Evolutionary conservation across 2,888 invertebrate species (phyloP).

Genomic region (Ennomos fuscantarius): DNA sequence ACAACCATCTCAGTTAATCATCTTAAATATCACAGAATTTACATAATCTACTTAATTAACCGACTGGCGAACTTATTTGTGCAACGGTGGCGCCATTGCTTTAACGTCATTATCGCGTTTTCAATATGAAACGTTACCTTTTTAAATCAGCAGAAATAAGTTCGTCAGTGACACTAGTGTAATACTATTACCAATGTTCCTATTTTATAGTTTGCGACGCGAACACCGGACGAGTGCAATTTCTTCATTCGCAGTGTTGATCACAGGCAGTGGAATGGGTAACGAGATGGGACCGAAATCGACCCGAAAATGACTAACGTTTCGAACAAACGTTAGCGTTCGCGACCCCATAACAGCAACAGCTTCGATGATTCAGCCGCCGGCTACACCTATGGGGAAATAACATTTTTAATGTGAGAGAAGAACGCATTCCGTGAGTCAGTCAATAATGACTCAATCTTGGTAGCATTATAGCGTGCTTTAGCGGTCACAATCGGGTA

Average conservation of each 20-base stretch:
- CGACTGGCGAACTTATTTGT: conserved; percentile 31
- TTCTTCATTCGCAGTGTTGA: conserved; percentile 70
- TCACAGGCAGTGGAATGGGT: conserved; percentile 79
- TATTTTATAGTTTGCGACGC: conserved; percentile 66
- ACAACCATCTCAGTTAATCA: conserved; percentile 62
- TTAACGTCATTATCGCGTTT: conserved; percentile 1
- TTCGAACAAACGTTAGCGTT: conserved; percentile 23
- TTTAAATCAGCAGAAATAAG: not conserved
- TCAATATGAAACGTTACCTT: conserved; percentile 10
- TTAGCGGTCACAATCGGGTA: conserved; percentile 57
- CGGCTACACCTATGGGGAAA: conserved; percentile 72
- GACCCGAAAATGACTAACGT: conserved; percentile 25
- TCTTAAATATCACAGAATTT: conserved; percentile 80
- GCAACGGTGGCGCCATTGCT: not conserved
- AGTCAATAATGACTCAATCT: conserved; percentile 66
- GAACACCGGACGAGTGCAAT: conserved; percentile 77
- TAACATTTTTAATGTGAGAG: conserved; percentile 56
- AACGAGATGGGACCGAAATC: conserved; percentile 52
- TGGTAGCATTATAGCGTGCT: conserved; percentile 45
- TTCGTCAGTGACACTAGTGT: conserved; percentile 23
- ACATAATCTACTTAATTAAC: conserved; percentile 50
- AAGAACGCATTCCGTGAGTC: conserved; percentile 62
- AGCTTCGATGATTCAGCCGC: conserved; percentile 62
- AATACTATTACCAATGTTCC: conserved; percentile 50
- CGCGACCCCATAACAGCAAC: conserved; percentile 43